A percentile compares a stretch with the other conserved stretches of the same genome.
phyloP scores from a whole-genome alignment of 2,888 invertebrate species.

The Protodeltote pygarga region DNA sequence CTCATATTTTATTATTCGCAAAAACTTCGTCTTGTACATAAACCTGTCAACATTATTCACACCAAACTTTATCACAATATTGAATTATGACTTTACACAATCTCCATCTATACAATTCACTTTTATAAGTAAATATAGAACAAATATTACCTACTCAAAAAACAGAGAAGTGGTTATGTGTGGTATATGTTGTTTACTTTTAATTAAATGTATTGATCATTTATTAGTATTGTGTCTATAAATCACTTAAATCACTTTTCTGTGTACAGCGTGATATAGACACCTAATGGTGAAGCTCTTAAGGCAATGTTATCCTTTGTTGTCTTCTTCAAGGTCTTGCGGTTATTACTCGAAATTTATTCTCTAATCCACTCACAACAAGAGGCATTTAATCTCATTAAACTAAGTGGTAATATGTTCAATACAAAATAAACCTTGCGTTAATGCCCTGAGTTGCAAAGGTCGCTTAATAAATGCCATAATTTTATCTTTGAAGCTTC shows the following conservation, averaged over 20 bases:
- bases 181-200: too few species aligned
- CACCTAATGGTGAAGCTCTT: too few species aligned
- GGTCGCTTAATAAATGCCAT: slow-evolving; percentile 23
- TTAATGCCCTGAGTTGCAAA: slow-evolving; percentile 12
- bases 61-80: slow-evolving; percentile 37
- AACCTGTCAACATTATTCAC: slow-evolving; percentile 48
- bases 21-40: slow-evolving; percentile 30
- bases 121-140: too few species aligned
- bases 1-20: slow-evolving; percentile 21
- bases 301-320: slow-evolving; percentile 27
- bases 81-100: slow-evolving; percentile 39
- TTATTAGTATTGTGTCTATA: too few species aligned
- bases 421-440: slow-evolving; percentile 26
- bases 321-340: slow-evolving; percentile 13
- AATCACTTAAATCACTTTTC: too few species aligned
- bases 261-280: too few species aligned
- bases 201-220: too few species aligned
- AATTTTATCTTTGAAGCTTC: slow-evolving; percentile 22
- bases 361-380: slow-evolving; percentile 28
- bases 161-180: too few species aligned
- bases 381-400: slow-evolving; percentile 17
- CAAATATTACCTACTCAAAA: too few species aligned
- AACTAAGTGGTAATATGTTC: slow-evolving; percentile 6
- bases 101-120: too few species aligned
- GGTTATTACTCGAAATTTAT: slow-evolving; percentile 19